Evolutionary conservation across 1,140 invertebrate genomes (phyloP).

Genomic region (Heliconius congener): DNA sequence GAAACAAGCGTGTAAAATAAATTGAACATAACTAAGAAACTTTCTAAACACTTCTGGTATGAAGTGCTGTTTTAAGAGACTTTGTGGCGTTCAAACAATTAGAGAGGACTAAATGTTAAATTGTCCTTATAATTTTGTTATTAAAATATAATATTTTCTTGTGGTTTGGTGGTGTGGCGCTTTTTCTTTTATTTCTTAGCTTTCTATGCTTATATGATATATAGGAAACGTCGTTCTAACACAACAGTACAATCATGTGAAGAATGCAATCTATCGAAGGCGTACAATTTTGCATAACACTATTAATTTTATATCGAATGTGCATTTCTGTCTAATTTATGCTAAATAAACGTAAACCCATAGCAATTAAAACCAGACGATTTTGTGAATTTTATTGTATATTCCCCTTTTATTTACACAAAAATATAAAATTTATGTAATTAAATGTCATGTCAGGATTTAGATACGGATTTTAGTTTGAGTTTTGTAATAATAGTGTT

Average conservation of each 20-base stretch:
- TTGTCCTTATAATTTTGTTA: neutral
- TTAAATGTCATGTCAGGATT: neutral
- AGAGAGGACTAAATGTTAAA: conserved; percentile 1
- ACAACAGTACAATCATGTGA: too few relatives aligned
- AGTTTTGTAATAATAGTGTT: neutral
- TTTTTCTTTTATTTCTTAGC: neutral
- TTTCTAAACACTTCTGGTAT: conserved; percentile 6
- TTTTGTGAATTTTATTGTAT: neutral
- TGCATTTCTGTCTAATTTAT: too few relatives aligned
- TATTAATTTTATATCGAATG: too few relatives aligned
- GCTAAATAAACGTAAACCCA: too few relatives aligned
- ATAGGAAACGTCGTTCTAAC: too few relatives aligned
- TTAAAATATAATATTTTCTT: neutral
- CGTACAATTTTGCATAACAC: too few relatives aligned
- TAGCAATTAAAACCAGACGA: neutral
- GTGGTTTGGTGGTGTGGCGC: neutral
- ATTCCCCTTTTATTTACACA: neutral
- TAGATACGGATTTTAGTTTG: neutral
- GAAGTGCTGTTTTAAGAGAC: conserved; percentile 4
- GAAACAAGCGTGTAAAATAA: neutral
- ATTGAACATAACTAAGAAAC: conserved; percentile 1
- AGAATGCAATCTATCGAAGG: too few relatives aligned
- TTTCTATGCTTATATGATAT: neutral
- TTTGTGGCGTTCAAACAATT: neutral
- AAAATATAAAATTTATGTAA: neutral